Base-by-base conservation (phyloP, 92 coral and sea anemone species). In the Porites divaricata region DNA sequence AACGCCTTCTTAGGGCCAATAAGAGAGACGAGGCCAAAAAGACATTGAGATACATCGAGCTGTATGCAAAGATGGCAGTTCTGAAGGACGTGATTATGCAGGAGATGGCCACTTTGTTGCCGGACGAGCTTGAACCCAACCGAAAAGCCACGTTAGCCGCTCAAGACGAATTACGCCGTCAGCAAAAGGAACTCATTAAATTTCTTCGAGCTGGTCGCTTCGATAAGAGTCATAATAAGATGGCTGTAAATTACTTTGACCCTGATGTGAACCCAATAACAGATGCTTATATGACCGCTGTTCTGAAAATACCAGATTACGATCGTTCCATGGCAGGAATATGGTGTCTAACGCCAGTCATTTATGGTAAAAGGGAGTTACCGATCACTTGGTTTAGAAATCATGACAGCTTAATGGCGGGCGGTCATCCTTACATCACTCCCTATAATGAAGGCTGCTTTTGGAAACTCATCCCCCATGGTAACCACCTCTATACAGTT, bases 401-500 rank as follows among this genome's bases (percentile, higher is more conserved):
- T 4, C 45, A 35, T 35, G 45, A 35, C 45, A 35, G 45, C 45
- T 35, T 35, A 35, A 35, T 35, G 45, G 6, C 0, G 6, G 7
- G 45, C 45, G 45, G 45, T 35, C 45, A 35, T 35, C 45, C 45
- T 4, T 35, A 35, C 45, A 35, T 35, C 45, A 35, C 45, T 63
- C 19, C 67, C 6, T 21, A 63, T 2, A 63, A 63, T 63, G 67
- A 63, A 63, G 67, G 67, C 67, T 63, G 67, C 53, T 57, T 85
- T 54, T 85, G 83, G 83, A 85, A 85, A 48, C 63, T 85, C 21
- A 75, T 85, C 2, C 88, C 88, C 22, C 88, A 85, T 62, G 85
- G 85, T 16, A 78, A 78, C 51, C 17, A 77, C 76, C 88, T 45
- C 7, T 79, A 58, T 83, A 85, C 87, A 26, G 53, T 85, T 85